Evolutionary conservation across 30 jellyfish, hydroid and myxozoan species (phyloP).

Genomic region (Clytia hemisphaerica): DNA sequence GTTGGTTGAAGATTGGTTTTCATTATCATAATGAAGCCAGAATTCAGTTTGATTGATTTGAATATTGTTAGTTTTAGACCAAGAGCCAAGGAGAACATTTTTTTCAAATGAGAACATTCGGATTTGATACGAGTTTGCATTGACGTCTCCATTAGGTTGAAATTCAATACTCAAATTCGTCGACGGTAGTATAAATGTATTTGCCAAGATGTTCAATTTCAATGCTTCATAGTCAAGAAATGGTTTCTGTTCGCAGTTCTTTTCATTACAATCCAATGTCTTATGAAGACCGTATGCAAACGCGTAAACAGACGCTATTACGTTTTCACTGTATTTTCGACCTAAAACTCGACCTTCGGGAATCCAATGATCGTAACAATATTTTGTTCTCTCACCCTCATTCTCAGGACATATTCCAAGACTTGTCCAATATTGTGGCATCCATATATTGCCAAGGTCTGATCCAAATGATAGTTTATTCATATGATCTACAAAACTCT

Average conservation of each 20-base stretch:
- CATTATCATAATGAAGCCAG: neutral
- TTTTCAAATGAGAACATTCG: too few species aligned
- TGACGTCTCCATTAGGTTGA: conserved; percentile 62
- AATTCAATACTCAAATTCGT: conserved; percentile 24
- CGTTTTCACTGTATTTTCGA: conserved; percentile 40
- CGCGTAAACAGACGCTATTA: conserved; percentile 74
- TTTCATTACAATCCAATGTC: neutral
- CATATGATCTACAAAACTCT: conserved; percentile 35
- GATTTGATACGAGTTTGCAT: conserved; percentile 45
- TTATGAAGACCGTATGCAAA: conserved; percentile 51
- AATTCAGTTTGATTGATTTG: conserved; percentile 1
- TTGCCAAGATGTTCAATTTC: conserved; percentile 16
- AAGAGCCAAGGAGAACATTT: conserved; percentile 35
- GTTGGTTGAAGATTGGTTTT: neutral
- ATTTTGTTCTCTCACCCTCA: too few species aligned
- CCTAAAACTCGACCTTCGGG: conserved; percentile 37
- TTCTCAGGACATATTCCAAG: too few species aligned
- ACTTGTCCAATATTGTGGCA: conserved; percentile 46
- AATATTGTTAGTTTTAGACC: conserved; percentile 24
- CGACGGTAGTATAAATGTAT: conserved; percentile 34
- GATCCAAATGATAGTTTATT: conserved; percentile 1
- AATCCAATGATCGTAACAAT: neutral
- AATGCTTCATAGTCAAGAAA: conserved; percentile 12
- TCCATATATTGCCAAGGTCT: conserved; percentile 46
- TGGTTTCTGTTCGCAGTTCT: neutral